Percentiles rank a stretch among this genome's conserved stretches.
These are phyloP conservation scores for Calliscelio sp. DNA, from an alignment of 2,888 invertebrate species.

Conservation along the genomic window DNA sequence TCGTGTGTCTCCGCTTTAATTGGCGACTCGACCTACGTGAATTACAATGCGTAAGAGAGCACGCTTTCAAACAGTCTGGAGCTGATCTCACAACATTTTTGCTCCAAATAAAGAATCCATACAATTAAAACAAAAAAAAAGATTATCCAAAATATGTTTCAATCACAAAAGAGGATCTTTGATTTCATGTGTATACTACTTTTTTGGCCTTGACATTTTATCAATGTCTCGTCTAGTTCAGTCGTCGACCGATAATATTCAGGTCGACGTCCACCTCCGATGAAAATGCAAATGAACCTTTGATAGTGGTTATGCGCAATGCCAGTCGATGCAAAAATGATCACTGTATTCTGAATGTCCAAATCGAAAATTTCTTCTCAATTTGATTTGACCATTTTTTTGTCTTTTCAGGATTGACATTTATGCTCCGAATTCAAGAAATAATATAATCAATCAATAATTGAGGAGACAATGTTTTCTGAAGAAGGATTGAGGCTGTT, in stretches of 20 bases:
- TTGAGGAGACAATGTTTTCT: too few species aligned
- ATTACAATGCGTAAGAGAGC: conserved; percentile 30
- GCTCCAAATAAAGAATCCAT: too few species aligned
- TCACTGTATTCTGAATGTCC: too few species aligned
- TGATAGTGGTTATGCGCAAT: conserved; percentile 37
- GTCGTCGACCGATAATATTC: conserved; percentile 66
- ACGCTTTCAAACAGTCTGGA: not conserved
- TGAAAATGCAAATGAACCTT: conserved; percentile 66
- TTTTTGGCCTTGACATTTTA: conserved; percentile 67
- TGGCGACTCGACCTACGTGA: conserved; percentile 34
- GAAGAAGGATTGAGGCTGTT: too few species aligned
- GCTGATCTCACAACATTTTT: not conserved
- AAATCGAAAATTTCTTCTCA: too few species aligned
- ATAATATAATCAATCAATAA: too few species aligned
- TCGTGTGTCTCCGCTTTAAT: conserved; percentile 41
- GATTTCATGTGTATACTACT: conserved; percentile 41
- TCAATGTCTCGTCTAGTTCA: conserved; percentile 59
- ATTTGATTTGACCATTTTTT: too few species aligned
- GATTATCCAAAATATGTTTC: not conserved
- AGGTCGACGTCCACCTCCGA: conserved; percentile 64
- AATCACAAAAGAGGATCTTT: conserved; percentile 26
- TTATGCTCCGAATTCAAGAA: too few species aligned
- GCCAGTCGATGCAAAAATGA: conserved; percentile 43
- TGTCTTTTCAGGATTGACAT: too few species aligned
- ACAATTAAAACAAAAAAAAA: too few species aligned